Percentiles rank a stretch among this genome's conserved stretches.
Conservation (phyloP, 2,113 vertebrate species). For the Channa maculata region DNA sequence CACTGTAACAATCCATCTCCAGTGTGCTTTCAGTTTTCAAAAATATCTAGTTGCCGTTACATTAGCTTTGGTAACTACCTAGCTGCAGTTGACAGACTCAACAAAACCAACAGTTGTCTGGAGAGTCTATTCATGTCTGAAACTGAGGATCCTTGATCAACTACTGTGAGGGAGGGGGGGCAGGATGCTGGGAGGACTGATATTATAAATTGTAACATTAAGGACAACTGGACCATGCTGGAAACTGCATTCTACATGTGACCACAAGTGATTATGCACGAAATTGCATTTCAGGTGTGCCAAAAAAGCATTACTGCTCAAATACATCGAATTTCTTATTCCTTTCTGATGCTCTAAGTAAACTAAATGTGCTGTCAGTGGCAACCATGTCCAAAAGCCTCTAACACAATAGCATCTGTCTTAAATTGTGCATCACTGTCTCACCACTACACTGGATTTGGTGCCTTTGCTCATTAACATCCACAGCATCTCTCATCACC, state of each 20-base stretch:
- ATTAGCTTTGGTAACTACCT: no score
- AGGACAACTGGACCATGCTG: not conserved
- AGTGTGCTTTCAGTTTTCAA: no score
- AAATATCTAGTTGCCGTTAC: no score
- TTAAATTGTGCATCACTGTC: conserved; percentile 47
- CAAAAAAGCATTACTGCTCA: not conserved
- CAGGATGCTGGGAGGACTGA: no score
- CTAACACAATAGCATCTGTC: conserved; percentile 35
- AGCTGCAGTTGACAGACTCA: no score
- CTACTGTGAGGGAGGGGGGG: no score
- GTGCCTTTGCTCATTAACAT: conserved; percentile 39
- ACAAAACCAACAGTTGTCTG: no score
- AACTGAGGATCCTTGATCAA: no score
- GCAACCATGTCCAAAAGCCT: conserved; percentile 20
- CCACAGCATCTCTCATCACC: conserved; percentile 26
- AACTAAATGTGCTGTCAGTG: not conserved
- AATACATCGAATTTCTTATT: not conserved
- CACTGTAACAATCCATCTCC: no score
- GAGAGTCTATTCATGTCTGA: no score
- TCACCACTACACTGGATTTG: conserved; percentile 30
- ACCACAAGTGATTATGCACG: not conserved
- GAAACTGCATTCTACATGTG: not conserved
- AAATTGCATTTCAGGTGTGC: not conserved
- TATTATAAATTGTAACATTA: not conserved
- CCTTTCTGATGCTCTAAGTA: not conserved